Evolutionary conservation across 2,113 vertebrate species (phyloP).

Genomic region (Cyprinodon tularosa): DNA sequence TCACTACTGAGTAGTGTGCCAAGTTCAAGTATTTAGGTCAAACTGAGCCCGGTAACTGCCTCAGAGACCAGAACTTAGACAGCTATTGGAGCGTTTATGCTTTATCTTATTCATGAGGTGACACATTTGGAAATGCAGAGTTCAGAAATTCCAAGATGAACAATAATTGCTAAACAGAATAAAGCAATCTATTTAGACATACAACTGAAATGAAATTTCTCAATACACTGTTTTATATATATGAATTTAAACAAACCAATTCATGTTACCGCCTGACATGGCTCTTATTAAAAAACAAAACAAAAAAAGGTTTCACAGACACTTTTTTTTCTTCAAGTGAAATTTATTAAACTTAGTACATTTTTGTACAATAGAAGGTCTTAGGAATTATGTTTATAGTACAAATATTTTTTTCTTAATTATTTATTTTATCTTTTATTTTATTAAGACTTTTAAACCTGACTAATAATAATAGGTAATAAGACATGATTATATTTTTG

Average conservation of each 20-base stretch:
- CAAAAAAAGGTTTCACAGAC: not conserved
- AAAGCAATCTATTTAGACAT: not conserved
- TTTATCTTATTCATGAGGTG: not conserved
- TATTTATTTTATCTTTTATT: too few relatives aligned
- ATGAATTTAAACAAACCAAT: not conserved
- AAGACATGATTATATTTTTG: slow-evolving; percentile 1
- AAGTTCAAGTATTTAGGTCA: slow-evolving; percentile 4
- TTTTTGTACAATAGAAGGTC: too few relatives aligned
- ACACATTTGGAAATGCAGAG: not conserved
- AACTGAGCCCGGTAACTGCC: not conserved
- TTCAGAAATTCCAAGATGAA: not conserved
- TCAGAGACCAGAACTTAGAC: not conserved
- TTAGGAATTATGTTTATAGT: too few relatives aligned
- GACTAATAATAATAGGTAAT: not conserved
- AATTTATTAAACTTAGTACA: too few relatives aligned
- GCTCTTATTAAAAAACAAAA: too few relatives aligned
- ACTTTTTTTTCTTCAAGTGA: not conserved
- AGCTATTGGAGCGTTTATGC: not conserved
- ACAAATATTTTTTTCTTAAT: too few relatives aligned
- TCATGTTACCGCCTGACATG: not conserved
- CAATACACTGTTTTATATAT: not conserved
- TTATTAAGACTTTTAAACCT: too few relatives aligned
- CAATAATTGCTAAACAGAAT: not conserved
- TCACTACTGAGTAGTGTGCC: not conserved
- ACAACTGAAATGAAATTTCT: not conserved